Evolutionary conservation across 2,113 vertebrate species (phyloP).

Genomic region (Alosa alosa): DNA sequence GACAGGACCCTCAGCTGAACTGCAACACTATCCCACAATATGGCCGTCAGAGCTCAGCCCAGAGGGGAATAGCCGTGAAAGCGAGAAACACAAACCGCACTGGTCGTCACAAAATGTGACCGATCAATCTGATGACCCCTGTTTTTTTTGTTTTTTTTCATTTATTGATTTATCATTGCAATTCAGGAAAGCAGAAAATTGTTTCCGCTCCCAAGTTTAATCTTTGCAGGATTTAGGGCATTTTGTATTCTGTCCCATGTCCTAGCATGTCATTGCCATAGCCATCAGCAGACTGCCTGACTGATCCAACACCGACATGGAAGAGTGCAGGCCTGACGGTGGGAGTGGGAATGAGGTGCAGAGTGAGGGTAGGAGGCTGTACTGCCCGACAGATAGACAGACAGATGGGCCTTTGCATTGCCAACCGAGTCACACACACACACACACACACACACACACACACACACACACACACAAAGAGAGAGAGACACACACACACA

Average conservation of each 20-base stretch:
- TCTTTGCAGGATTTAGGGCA: neutral
- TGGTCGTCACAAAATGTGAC: neutral
- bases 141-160: neutral
- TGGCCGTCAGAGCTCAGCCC: neutral
- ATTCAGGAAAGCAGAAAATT: neutral
- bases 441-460: neutral
- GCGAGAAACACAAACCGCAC: neutral
- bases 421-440: neutral
- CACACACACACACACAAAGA: neutral
- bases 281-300: neutral
- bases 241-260: neutral
- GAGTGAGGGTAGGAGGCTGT: neutral
- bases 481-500: too few relatives aligned
- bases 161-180: neutral
- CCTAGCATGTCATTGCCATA: neutral
- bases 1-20: neutral
- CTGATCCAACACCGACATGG: neutral
- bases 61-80: neutral
- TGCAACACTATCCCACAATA: neutral
- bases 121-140: neutral
- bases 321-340: neutral
- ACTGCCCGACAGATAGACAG: neutral
- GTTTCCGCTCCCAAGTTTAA: neutral
- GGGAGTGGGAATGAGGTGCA: neutral
- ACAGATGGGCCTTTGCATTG: neutral